Evolutionary conservation across 2,797 vertebrate genomes (phyloP).

Genomic region (Podarcis lilfordi): DNA sequence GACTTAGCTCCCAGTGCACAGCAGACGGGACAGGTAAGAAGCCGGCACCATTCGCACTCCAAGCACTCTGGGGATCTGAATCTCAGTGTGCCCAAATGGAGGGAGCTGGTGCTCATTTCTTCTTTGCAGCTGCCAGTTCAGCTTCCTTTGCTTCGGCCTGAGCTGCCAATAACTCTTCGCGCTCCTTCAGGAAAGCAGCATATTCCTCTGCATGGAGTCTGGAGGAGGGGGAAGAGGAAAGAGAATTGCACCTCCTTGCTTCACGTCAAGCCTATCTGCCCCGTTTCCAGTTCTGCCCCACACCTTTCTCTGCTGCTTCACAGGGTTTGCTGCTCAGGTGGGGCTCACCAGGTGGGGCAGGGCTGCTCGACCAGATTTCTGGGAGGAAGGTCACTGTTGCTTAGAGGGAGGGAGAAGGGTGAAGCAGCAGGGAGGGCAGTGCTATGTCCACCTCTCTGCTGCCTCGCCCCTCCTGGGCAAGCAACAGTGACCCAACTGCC

Average conservation of each 20-base stretch:
- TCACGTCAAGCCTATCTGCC: not conserved
- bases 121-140: not conserved
- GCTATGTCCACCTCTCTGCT: too few relatives aligned
- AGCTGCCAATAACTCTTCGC: not conserved
- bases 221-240: not conserved
- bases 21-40: not conserved
- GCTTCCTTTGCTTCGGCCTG: not conserved
- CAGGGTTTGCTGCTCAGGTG: too few relatives aligned
- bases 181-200: constrained; percentile 52
- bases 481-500: too few relatives aligned
- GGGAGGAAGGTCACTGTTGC: too few relatives aligned
- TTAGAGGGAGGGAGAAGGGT: too few relatives aligned
- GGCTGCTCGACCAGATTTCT: too few relatives aligned
- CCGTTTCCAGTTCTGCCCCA: not conserved
- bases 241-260: not conserved
- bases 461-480: too few relatives aligned
- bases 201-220: not conserved
- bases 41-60: not conserved
- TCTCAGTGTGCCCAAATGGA: accelerated
- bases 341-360: too few relatives aligned
- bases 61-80: not conserved
- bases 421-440: too few relatives aligned
- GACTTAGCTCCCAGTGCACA: not conserved
- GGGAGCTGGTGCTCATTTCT: not conserved
- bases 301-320: too few relatives aligned